Percentiles rank a stretch among this genome's conserved stretches.
Evolutionary conservation across 2,888 invertebrate genomes (phyloP).

Genomic region (Stratiomys singularior): DNA sequence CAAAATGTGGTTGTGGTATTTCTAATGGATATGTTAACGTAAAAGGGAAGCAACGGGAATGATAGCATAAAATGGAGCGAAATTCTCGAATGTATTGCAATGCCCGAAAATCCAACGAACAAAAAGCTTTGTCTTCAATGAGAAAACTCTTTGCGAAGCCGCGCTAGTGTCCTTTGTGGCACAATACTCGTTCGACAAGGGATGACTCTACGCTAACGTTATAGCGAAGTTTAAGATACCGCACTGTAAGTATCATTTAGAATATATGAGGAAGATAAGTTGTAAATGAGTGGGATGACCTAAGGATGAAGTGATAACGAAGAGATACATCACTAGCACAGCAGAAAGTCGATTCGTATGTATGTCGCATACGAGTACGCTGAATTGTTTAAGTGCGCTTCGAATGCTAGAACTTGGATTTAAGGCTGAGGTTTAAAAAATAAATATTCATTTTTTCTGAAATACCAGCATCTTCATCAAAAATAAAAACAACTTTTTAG

Average conservation of each 20-base stretch:
- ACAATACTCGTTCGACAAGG: neutral
- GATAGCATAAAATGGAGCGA: neutral
- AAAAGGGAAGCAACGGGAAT: neutral
- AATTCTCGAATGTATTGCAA: neutral
- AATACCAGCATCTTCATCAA: too few species aligned
- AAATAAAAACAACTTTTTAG: too few species aligned
- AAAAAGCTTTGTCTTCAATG: neutral
- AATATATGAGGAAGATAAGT: neutral
- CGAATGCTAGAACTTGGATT: too few species aligned
- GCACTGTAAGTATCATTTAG: neutral
- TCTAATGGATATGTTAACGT: neutral
- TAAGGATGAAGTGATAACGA: neutral
- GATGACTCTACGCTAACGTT: neutral
- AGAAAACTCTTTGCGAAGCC: neutral
- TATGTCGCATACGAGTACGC: too few species aligned
- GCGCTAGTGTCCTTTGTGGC: neutral
- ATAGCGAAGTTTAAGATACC: too few species aligned
- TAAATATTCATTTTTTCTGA: too few species aligned
- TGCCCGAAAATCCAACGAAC: neutral
- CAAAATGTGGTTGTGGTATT: constrained; percentile 34
- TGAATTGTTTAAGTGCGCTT: too few species aligned
- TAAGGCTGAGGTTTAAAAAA: too few species aligned
- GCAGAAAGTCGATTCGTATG: too few species aligned
- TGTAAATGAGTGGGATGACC: neutral
- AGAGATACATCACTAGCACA: neutral